Conservation (phyloP, 2,797 vertebrate genomes). For the Aplochiton taeniatus region DNA sequence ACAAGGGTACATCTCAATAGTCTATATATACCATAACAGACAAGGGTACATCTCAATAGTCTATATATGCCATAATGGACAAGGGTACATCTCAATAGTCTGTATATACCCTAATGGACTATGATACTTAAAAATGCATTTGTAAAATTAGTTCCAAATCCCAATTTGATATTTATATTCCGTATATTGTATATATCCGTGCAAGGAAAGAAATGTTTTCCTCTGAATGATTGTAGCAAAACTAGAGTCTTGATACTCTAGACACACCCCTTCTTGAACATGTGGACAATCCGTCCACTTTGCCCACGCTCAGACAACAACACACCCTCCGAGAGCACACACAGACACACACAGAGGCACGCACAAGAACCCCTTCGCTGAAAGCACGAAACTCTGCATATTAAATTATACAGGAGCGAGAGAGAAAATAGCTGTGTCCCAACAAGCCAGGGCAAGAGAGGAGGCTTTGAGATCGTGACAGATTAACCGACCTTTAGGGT, state of each 20-base stretch:
- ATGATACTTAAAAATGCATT: not conserved
- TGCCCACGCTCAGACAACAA: not conserved
- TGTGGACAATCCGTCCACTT: not conserved
- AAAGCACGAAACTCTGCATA: constrained; percentile 55
- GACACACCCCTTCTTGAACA: constrained; percentile 1
- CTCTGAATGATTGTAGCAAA: too few relatives aligned
- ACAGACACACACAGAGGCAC: constrained; percentile 10
- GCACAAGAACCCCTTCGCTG: constrained; percentile 42
- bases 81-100: constrained; percentile 66
- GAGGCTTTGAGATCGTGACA: constrained; percentile 5
- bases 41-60: too few relatives aligned
- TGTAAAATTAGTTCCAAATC: too few relatives aligned
- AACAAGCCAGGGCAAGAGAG: constrained; percentile 43
- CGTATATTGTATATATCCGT: too few relatives aligned
- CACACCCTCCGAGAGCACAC: not conserved
- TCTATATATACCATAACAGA: too few relatives aligned
- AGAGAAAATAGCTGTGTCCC: constrained; percentile 65
- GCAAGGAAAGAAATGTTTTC: too few relatives aligned
- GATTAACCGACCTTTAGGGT: not conserved
- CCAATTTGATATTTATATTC: too few relatives aligned
- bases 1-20: too few relatives aligned
- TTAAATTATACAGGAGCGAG: constrained; percentile 69
- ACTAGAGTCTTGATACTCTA: too few relatives aligned
- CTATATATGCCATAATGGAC: constrained; percentile 37
- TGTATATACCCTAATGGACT: constrained; percentile 26